phyloP scores from a whole-genome alignment of 1,140 invertebrate species.

The Eueides isabella region DNA sequence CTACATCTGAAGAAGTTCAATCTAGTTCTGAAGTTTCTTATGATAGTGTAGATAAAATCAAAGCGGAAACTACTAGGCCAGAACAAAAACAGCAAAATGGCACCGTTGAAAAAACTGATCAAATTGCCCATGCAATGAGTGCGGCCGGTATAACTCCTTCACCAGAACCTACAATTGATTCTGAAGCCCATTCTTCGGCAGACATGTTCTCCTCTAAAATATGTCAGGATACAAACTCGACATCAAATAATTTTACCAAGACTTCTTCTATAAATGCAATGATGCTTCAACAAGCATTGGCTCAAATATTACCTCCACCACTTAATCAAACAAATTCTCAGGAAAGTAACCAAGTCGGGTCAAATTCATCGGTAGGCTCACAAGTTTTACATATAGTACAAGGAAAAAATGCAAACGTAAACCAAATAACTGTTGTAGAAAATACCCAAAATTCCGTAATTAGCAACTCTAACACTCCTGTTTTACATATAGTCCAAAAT shows the following conservation, averaged over 20 bases:
- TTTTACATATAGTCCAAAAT: constrained; percentile 80
- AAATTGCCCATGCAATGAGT: constrained; percentile 75
- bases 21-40: constrained; percentile 34
- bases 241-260: constrained; percentile 64
- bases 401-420: constrained; percentile 71
- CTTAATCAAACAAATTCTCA: constrained; percentile 69
- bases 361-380: constrained; percentile 53
- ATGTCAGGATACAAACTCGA: constrained; percentile 45
- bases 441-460: constrained; percentile 72
- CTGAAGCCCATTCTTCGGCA: constrained; percentile 59
- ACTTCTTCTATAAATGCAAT: constrained; percentile 70
- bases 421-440: constrained; percentile 74
- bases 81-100: constrained; percentile 57
- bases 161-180: constrained; percentile 52
- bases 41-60: constrained; percentile 35
- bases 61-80: constrained; percentile 29
- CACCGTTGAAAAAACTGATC: constrained; percentile 64
- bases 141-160: constrained; percentile 68
- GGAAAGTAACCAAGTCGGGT: constrained; percentile 56
- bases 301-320: constrained; percentile 76
- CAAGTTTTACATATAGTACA: constrained; percentile 81
- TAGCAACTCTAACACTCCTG: constrained; percentile 65
- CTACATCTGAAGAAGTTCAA: constrained; percentile 33
- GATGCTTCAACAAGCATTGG: constrained; percentile 76
- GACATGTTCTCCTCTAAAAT: constrained; percentile 70